phyloP scores from a whole-genome alignment of 1,140 invertebrate genomes.

The Polyergus mexicanus region DNA sequence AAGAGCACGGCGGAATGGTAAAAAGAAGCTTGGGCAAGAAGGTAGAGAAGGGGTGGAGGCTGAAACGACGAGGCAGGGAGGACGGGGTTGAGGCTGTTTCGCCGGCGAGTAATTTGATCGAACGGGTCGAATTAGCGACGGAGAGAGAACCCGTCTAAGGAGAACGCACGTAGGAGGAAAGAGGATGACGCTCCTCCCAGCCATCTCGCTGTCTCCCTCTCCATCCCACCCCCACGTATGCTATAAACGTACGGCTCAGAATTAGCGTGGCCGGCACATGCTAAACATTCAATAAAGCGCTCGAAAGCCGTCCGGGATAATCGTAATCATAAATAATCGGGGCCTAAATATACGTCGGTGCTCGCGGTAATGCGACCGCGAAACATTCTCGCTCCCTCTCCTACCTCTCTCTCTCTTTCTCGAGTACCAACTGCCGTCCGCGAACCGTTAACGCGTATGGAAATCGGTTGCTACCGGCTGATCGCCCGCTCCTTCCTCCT shows the following conservation, averaged over 20 bases:
- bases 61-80: not conserved
- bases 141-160: slow-evolving; percentile 72
- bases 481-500: slow-evolving; percentile 42
- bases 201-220: not conserved
- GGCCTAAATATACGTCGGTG: slow-evolving; percentile 84
- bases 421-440: slow-evolving; percentile 81
- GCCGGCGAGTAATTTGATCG: slow-evolving; percentile 71
- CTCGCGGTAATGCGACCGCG: slow-evolving; percentile 73
- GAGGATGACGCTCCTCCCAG: slow-evolving; percentile 23
- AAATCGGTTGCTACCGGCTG: slow-evolving; percentile 64
- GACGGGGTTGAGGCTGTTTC: slow-evolving; percentile 51
- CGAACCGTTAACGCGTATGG: slow-evolving; percentile 80
- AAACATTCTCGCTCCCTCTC: slow-evolving; percentile 7
- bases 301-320: slow-evolving; percentile 84
- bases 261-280: slow-evolving; percentile 84
- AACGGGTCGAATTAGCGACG: slow-evolving; percentile 73
- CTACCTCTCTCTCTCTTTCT: slow-evolving; percentile 50
- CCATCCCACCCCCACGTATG: slow-evolving; percentile 58
- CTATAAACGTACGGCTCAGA: slow-evolving; percentile 79
- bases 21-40: slow-evolving; percentile 44
- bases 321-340: slow-evolving; percentile 86
- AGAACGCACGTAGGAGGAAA: slow-evolving; percentile 71
- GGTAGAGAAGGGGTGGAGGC: not conserved
- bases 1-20: slow-evolving; percentile 51
- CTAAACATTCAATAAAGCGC: slow-evolving; percentile 85